Percentiles rank a stretch among this genome's conserved stretches.
phyloP scores from a whole-genome alignment of 2,113 vertebrate species.

The Phylloscopus whistleri region DNA sequence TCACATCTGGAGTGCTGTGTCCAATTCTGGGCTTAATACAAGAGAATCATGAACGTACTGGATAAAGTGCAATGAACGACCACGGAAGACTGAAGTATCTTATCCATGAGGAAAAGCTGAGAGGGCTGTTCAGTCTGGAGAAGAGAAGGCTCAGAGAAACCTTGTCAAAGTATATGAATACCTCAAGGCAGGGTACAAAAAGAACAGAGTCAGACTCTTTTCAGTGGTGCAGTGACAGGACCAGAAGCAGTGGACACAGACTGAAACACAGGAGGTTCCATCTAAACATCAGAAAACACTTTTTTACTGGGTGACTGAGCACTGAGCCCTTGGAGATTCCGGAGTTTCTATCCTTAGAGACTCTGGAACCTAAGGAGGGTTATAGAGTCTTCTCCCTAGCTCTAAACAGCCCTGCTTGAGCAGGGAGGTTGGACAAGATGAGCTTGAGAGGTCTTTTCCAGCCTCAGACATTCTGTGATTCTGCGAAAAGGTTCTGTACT shows the following conservation, averaged over 20 bases:
- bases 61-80: neutral
- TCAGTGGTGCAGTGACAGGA: neutral
- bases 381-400: neutral
- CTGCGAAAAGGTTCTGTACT: neutral
- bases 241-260: neutral
- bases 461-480: neutral
- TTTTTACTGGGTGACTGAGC: neutral
- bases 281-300: neutral
- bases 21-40: too few relatives aligned
- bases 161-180: too few relatives aligned
- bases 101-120: neutral
- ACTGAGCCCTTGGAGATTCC: neutral
- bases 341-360: neutral
- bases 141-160: neutral
- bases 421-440: neutral
- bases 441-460: neutral
- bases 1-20: too few relatives aligned
- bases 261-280: neutral
- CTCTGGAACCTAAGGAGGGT: neutral
- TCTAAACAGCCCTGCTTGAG: neutral
- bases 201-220: neutral
- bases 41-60: rapidly evolving
- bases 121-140: neutral
- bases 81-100: neutral
- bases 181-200: neutral